Percentiles rank a stretch among this genome's conserved stretches.
These are phyloP conservation scores for Bilobella aurantiaca DNA, from an alignment of 1,140 invertebrate species.

Conservation along the genomic window DNA sequence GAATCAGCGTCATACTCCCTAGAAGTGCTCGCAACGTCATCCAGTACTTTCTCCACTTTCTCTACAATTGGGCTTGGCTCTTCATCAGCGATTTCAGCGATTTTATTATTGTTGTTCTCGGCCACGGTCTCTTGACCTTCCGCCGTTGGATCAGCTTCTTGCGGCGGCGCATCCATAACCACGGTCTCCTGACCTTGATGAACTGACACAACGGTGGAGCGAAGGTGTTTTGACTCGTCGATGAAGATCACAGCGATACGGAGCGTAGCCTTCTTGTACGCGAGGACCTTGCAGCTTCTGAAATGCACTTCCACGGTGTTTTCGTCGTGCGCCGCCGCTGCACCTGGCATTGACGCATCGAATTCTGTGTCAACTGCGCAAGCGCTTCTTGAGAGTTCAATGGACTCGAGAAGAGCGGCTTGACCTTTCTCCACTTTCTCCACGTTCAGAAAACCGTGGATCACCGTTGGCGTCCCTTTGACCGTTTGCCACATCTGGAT, in stretches of 20 bases:
- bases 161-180: conserved; percentile 21
- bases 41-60: neutral
- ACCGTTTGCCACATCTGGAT: conserved; percentile 23
- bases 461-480: conserved; percentile 6
- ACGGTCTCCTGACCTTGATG: conserved; percentile 18
- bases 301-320: conserved; percentile 13
- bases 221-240: conserved; percentile 11
- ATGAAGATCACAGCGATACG: conserved; percentile 29
- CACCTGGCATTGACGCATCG: no score
- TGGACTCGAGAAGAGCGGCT: no score
- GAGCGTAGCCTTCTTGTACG: conserved; percentile 21
- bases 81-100: neutral
- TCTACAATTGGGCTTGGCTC: neutral
- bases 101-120: neutral
- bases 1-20: no score
- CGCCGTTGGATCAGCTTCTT: no score
- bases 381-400: no score
- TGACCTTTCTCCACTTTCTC: conserved; percentile 10
- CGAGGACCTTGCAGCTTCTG: conserved; percentile 15
- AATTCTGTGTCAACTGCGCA: no score
- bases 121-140: neutral
- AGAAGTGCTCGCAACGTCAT: no score
- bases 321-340: conserved; percentile 12
- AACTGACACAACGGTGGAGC: conserved; percentile 24
- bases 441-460: conserved; percentile 20